Evolutionary conservation across 2,113 vertebrate genomes (phyloP).

Genomic region (Lagopus muta): DNA sequence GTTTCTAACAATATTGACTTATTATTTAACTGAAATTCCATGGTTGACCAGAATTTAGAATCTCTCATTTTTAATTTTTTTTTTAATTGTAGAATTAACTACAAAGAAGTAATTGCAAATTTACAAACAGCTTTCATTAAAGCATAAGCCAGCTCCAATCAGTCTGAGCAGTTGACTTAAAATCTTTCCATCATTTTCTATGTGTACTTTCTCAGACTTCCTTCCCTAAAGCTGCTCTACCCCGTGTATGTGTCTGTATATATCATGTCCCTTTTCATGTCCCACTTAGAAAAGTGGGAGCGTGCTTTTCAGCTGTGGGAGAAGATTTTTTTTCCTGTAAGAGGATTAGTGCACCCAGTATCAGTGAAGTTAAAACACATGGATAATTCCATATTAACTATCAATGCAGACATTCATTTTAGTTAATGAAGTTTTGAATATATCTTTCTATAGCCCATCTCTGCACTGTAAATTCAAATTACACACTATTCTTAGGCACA

Average conservation of each 20-base stretch:
- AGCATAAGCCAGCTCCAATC: neutral
- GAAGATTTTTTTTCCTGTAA: neutral
- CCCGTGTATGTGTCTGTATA: too few species aligned
- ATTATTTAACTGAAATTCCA: neutral
- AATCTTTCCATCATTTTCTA: neutral
- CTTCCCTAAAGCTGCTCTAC: neutral
- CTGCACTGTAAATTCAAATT: neutral
- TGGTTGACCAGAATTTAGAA: neutral
- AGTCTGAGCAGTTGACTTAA: neutral
- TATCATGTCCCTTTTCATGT: neutral
- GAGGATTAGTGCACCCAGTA: rapidly evolving
- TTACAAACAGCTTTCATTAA: neutral
- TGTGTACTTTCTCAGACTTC: neutral
- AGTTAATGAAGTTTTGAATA: neutral
- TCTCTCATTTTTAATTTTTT: neutral
- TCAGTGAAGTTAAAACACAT: neutral
- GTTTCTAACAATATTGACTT: neutral
- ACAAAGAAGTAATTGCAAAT: neutral
- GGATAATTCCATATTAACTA: neutral
- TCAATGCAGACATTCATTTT: rapidly evolving
- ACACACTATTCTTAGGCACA: neutral
- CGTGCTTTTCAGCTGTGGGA: neutral
- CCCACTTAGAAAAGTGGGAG: neutral
- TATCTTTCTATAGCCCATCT: neutral
- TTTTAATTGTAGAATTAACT: neutral